These are phyloP conservation scores for Meloidogyne hapla DNA, from an alignment of 1,140 invertebrate species.

Conservation along the genomic window DNA sequence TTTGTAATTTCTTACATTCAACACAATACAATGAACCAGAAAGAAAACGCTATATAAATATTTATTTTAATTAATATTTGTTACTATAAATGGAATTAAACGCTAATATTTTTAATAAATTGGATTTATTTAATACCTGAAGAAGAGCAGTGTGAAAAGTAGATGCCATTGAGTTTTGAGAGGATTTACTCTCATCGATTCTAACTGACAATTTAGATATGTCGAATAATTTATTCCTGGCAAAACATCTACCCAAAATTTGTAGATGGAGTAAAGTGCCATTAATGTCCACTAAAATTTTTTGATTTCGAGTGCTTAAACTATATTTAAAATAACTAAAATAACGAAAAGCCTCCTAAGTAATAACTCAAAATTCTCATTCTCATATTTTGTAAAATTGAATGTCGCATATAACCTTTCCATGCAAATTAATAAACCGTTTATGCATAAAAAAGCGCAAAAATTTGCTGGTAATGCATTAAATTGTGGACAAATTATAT, in stretches of 20 bases:
- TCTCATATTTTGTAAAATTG: conserved; percentile 26
- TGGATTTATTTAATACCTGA: neutral
- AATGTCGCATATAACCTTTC: conserved; percentile 24
- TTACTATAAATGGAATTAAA: too few species aligned
- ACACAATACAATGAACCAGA: neutral
- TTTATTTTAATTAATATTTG: neutral
- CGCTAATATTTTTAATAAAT: neutral
- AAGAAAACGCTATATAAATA: conserved; percentile 11
- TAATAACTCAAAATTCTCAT: conserved; percentile 11
- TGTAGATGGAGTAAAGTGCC: neutral
- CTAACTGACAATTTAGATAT: neutral
- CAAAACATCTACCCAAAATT: neutral
- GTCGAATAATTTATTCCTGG: neutral
- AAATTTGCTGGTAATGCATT: neutral
- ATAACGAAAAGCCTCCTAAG: neutral
- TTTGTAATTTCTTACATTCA: conserved; percentile 7
- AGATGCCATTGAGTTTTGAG: conserved; percentile 15
- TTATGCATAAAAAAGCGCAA: conserved; percentile 21
- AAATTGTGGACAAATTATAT: neutral
- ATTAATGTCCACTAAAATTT: conserved; percentile 13
- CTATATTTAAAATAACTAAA: neutral
- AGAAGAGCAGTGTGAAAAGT: conserved; percentile 1
- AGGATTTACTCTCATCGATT: neutral
- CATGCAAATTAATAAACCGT: conserved; percentile 13
- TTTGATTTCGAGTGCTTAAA: neutral